Base-by-base conservation (phyloP, 37 sponge, comb jelly and placozoan genomes). In the Hexactinellida sp. region DNA sequence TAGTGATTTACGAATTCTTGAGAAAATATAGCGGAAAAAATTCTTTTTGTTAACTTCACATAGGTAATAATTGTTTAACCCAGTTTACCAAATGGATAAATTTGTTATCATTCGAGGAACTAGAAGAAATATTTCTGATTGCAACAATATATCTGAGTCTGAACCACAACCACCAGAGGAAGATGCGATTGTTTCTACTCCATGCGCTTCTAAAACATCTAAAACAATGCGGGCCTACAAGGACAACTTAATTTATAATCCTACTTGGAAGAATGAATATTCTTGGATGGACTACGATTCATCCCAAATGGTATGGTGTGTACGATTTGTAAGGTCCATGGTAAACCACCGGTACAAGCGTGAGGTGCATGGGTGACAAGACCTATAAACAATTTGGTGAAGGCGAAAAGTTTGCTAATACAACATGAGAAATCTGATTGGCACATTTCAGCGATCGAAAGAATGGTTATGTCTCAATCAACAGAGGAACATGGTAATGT, bases 181-280 rank as follows among this genome's bases (percentile, higher is more conserved):
- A 16, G 13, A 13, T 41, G 13, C 47, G 13, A 41, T 41, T 41
- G 47, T 13, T 41, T 41, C 13, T 41, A 41, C 47, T 41, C 47
- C 47, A 41, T 41, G 47, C 13, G 7, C 82, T 35, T 71, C 82
- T 35, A 71, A 13, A 25, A 35, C 7, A 71, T n/a, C 5, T 52
- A 76, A 86, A 54, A 88, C 38, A 38, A 88, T 88, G 88, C 54
- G 38, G 19, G 37, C 84, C 54, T 88, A 85, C 85, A 88, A 88
- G 71, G 36, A 83, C 1, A 88, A 88, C 83, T 76, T 88, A 38
- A n/a, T 37, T 38, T 88, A 55, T 36, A 63, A 88, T 84, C 63
- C 37, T 0, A 54, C 47, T 35, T 88, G 88, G 88, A 36, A 16
- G 47, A 41, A 41, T 41, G 47, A 41, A 41, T 41, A 41, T 41